Evolutionary conservation across 1,140 invertebrate genomes (phyloP), one percentile per base, ranked within the genome.

Genomic region (Nomia melanderi): DNA sequence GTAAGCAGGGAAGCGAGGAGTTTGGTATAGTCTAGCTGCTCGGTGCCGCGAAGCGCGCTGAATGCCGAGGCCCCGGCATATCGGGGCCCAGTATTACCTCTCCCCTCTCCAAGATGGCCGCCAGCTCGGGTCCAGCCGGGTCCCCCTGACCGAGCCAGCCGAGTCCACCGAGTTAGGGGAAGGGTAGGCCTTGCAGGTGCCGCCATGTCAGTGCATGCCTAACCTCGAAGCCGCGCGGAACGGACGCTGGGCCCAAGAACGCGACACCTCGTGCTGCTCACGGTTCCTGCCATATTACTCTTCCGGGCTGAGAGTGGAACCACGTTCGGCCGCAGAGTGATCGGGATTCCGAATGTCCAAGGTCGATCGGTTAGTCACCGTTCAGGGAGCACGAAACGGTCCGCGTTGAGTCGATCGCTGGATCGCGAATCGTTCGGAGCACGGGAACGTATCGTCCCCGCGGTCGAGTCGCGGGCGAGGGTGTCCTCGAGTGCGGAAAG

Each of bases 141-240:
- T 84, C 79, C 85, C 85, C 82, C 82, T 87, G 87, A 85, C 79
- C 82, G 84, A 86, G 85, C 79, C 86, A 84, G 78, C 82, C 81
- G 78, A 83, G 86, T 74, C 81, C 60, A 72, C 57, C 76, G 74
- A 81, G 86, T 78, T 85, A 88, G 87, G 87, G 90, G 88, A 88
- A 90, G 88, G 88, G 87, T 87, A 87, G 82, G 85, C 74, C 87
- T 86, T 87, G 88, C 91, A 92, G 91, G 91, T 92, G 91, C 91
- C 91, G 91, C 91, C 91, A 92, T 92, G 90, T 91, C 91, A 92
- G 91, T 92, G 88, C 90, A 92, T 90, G 90, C 90, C 87, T 91
- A 90, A 90, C 90, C 76, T 92, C 88, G 86, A 88, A 89, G 86
- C 88, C 86, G 91, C 87, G 87, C 88, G 88, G 89, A 88, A 89